phyloP scores from a whole-genome alignment of 2,797 vertebrate species.

The Paratrypauchen microcephalus region DNA sequence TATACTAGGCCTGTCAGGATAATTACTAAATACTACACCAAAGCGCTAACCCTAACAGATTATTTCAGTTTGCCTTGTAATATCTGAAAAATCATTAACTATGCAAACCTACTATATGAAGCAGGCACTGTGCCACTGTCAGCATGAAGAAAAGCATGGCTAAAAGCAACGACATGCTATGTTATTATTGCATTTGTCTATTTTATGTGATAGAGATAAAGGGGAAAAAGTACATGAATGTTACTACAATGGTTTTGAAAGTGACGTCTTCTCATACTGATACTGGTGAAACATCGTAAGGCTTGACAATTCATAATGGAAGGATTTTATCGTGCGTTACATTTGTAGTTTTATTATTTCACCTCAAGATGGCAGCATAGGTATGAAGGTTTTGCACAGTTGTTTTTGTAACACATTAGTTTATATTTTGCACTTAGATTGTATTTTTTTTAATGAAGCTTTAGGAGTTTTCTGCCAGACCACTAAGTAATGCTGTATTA shows the following conservation, averaged over 20 bases:
- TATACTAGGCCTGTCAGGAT: too few relatives aligned
- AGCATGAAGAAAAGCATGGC: constrained; percentile 60
- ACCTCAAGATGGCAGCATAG: constrained; percentile 53
- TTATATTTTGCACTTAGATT: constrained; percentile 44
- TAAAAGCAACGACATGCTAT: constrained; percentile 28
- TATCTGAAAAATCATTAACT: constrained; percentile 38
- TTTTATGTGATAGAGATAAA: constrained; percentile 16
- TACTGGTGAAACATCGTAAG: constrained; percentile 3
- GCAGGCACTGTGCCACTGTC: constrained; percentile 25
- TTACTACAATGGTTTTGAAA: constrained; percentile 3
- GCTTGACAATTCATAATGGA: constrained; percentile 16
- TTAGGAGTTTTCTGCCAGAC: constrained; percentile 22
- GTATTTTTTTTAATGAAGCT: constrained; percentile 26
- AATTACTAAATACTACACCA: too few relatives aligned
- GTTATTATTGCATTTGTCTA: constrained; percentile 15
- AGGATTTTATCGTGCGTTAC: constrained; percentile 6
- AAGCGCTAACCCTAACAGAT: constrained; percentile 32
- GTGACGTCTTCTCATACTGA: constrained; percentile 12
- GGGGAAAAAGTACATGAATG: constrained; percentile 7
- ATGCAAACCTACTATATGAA: constrained; percentile 61
- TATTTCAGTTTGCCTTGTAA: constrained; percentile 8
- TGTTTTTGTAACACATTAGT: constrained; percentile 13
- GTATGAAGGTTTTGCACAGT: constrained; percentile 5
- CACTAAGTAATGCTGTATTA: constrained; percentile 16
- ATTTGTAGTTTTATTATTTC: constrained; percentile 8